Conservation (phyloP, 1,140 invertebrate species). For the Heliothis virescens region DNA sequence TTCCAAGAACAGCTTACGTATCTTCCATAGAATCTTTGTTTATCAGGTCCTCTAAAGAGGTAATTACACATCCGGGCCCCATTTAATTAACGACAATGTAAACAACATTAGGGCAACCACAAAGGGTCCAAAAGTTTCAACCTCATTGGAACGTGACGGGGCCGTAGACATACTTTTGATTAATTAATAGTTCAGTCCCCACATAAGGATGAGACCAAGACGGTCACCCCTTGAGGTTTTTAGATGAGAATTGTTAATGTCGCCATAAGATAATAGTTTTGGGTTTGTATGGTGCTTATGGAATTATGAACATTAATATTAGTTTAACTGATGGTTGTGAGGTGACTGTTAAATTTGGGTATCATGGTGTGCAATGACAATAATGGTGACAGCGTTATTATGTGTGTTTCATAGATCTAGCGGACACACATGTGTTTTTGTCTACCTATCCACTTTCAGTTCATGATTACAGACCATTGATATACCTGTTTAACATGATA, state of each 20-base stretch:
- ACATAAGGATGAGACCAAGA: constrained; percentile 53
- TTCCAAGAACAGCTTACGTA: constrained; percentile 16
- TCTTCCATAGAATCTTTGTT: constrained; percentile 49
- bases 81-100: constrained; percentile 70
- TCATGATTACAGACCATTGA: too few relatives aligned
- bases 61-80: constrained; percentile 58
- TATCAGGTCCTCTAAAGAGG: constrained; percentile 47
- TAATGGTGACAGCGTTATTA: too few relatives aligned
- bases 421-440: too few relatives aligned
- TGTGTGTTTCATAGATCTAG: too few relatives aligned
- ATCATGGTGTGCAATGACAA: too few relatives aligned
- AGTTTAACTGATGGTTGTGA: neutral
- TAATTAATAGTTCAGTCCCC: constrained; percentile 55
- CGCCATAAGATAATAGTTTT: constrained; percentile 27
- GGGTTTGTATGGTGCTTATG: neutral
- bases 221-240: constrained; percentile 49
- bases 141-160: constrained; percentile 49
- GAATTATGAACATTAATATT: neutral
- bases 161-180: constrained; percentile 49
- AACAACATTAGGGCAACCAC: constrained; percentile 66
- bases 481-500: too few relatives aligned
- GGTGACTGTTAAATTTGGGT: too few relatives aligned
- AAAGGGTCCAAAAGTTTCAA: constrained; percentile 56
- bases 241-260: constrained; percentile 43
- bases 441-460: too few relatives aligned